A percentile compares a stretch with the other conserved stretches of the same genome.
Evolutionary conservation across 2,888 invertebrate genomes (phyloP).

Genomic region (Sepioteuthis lessoniana): DNA sequence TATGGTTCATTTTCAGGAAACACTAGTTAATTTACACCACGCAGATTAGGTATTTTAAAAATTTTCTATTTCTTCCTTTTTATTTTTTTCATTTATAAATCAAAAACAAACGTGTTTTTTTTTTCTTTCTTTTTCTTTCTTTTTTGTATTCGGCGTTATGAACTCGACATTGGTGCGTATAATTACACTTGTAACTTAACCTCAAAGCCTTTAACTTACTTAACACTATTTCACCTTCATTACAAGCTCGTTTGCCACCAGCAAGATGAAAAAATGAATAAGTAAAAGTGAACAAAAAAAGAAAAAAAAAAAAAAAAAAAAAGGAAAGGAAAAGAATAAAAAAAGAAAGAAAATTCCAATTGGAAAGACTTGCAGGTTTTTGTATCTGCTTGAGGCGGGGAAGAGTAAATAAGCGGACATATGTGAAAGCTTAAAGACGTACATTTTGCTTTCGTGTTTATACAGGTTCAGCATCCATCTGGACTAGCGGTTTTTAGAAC

Average conservation of each 20-base stretch:
- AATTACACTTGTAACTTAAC: background rate
- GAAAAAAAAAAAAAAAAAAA: background rate
- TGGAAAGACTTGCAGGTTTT: background rate
- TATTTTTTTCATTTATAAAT: background rate
- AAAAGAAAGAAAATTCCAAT: background rate
- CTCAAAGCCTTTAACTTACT: background rate
- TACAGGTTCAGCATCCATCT: conserved; percentile 6
- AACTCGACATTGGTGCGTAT: background rate
- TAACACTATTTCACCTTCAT: background rate
- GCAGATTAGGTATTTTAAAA: too few relatives aligned
- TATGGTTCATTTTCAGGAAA: too few relatives aligned
- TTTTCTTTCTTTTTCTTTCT: background rate
- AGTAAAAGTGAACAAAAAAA: background rate
- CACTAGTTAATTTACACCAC: too few relatives aligned
- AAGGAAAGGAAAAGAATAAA: background rate
- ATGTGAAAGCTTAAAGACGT: background rate
- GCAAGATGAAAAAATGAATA: background rate
- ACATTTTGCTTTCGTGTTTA: background rate
- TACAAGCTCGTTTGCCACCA: background rate
- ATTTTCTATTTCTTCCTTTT: too few relatives aligned
- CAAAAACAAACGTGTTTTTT: background rate
- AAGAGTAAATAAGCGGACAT: background rate
- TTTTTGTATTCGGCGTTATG: background rate
- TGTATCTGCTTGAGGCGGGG: background rate
- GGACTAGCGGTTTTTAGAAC: background rate